A percentile compares a stretch with the other conserved stretches of the same genome.
These are phyloP conservation scores for Cephalopholis sonnerati DNA, from an alignment of 2,113 vertebrate species.

Conservation along the genomic window DNA sequence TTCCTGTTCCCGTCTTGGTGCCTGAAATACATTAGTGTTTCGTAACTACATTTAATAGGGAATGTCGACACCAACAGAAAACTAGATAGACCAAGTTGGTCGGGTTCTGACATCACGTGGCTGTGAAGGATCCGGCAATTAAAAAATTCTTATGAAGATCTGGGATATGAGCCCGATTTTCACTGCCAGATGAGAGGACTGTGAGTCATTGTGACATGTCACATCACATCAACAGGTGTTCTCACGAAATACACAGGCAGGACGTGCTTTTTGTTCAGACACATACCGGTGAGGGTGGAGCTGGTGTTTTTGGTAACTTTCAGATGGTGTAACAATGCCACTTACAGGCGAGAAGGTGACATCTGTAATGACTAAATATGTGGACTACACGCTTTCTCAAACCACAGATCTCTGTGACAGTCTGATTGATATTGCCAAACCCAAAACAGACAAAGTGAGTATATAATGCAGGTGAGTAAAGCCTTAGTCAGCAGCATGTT, in stretches of 20 bases:
- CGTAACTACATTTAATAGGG: neutral
- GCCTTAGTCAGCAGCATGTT: neutral
- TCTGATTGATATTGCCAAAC: neutral
- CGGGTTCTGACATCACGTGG: neutral
- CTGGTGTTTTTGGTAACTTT: neutral
- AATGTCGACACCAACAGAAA: neutral
- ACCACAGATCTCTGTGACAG: neutral
- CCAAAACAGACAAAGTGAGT: neutral
- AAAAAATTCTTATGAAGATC: neutral
- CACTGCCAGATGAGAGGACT: neutral
- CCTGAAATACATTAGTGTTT: slow-evolving; percentile 70
- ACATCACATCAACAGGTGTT: slow-evolving; percentile 15
- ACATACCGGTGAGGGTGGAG: slow-evolving; percentile 50
- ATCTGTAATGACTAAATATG: neutral
- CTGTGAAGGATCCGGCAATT: neutral
- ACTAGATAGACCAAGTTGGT: neutral
- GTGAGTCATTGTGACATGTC: slow-evolving; percentile 35
- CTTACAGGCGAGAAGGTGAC: neutral
- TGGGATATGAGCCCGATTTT: neutral
- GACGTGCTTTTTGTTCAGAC: slow-evolving; percentile 5
- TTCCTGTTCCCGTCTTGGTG: slow-evolving; percentile 89
- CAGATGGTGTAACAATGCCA: neutral
- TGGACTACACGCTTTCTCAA: neutral
- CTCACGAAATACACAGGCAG: neutral
- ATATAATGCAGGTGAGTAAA: neutral